Conservation (phyloP, 2,113 vertebrate species). For the Motacilla tschutschensis region DNA sequence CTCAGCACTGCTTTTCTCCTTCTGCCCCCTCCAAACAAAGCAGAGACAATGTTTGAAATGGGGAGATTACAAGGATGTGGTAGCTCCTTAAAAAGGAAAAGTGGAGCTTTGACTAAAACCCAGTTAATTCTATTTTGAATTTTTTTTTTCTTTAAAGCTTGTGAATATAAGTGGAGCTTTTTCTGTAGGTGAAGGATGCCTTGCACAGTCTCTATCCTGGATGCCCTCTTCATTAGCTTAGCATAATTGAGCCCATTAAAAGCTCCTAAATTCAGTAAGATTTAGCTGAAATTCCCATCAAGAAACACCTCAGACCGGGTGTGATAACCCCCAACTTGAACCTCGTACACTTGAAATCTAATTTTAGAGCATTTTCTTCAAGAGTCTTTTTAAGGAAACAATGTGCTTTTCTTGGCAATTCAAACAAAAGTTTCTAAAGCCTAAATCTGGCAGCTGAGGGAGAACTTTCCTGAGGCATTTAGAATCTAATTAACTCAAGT, state of each 20-base stretch:
- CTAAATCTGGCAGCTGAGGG: not conserved
- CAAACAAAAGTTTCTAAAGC: not conserved
- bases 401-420: not conserved
- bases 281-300: not conserved
- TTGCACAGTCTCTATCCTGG: not conserved
- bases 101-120: not conserved
- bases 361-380: not conserved
- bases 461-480: not conserved
- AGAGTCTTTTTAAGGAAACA: constrained; percentile 4
- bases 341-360: not conserved
- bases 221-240: not conserved
- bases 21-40: not conserved
- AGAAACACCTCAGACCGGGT: not conserved
- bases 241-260: not conserved
- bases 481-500: not conserved
- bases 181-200: not conserved
- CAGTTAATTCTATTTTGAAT: not conserved
- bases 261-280: not conserved
- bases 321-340: not conserved
- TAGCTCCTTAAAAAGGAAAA: not conserved
- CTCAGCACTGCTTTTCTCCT: not conserved
- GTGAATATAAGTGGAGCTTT: not conserved
- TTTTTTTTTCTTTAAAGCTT: not conserved
- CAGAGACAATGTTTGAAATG: not conserved
- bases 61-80: not conserved